Percentiles rank a stretch among this genome's conserved stretches.
phyloP scores from a whole-genome alignment of 2,797 vertebrate genomes.

The Pipistrellus nathusii region DNA sequence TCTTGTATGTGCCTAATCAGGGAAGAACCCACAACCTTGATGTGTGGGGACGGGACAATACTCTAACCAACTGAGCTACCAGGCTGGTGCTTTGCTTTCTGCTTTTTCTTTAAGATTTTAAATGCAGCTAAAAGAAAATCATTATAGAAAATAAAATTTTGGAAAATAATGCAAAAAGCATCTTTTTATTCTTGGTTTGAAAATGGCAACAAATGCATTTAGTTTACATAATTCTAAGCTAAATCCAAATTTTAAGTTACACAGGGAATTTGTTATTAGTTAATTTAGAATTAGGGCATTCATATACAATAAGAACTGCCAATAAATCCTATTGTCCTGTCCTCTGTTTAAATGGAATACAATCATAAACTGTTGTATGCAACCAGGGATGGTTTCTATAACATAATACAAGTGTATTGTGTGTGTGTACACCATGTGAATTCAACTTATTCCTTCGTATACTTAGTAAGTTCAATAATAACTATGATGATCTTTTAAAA shows the following conservation, averaged over 20 bases:
- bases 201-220: constrained; percentile 28
- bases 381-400: background rate
- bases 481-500: background rate
- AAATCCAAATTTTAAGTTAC: constrained; percentile 31
- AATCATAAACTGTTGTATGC: constrained; percentile 44
- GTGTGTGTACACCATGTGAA: accelerated
- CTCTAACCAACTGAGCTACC: background rate
- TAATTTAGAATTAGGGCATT: constrained; percentile 38
- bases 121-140: background rate
- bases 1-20: background rate
- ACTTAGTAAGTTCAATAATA: background rate
- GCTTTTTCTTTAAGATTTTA: constrained; percentile 37
- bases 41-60: accelerated
- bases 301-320: background rate
- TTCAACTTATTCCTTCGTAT: background rate
- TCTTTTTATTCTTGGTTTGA: constrained; percentile 42
- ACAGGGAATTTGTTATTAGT: constrained; percentile 41
- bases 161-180: constrained; percentile 41
- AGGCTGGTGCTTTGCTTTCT: background rate
- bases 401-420: background rate
- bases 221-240: constrained; percentile 30
- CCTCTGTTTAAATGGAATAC: constrained; percentile 56
- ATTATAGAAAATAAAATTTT: constrained; percentile 48
- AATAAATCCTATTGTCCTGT: background rate
- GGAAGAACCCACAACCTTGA: background rate